Conservation (phyloP, 1,140 invertebrate genomes). For the Chrysomallon squamiferum region DNA sequence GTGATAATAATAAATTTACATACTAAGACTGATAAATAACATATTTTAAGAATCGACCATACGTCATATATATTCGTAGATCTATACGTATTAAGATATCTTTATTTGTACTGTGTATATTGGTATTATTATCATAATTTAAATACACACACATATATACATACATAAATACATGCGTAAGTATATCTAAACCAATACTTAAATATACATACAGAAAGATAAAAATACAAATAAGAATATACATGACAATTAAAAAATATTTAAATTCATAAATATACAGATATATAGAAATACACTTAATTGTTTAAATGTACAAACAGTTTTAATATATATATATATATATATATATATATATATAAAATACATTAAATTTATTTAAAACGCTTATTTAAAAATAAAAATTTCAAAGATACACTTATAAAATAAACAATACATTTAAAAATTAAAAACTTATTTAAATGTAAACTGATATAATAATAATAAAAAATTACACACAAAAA, state of each 20-base stretch:
- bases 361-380: too few relatives aligned
- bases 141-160: neutral
- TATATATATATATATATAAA: neutral
- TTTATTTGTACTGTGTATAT: neutral
- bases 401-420: too few relatives aligned
- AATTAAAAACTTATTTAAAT: too few relatives aligned
- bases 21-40: too few relatives aligned
- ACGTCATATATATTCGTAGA: neutral
- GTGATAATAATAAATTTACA: too few relatives aligned
- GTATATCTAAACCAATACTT: neutral
- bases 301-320: neutral
- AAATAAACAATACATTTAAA: too few relatives aligned
- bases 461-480: too few relatives aligned
- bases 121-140: too few relatives aligned
- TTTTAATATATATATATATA: neutral
- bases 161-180: neutral
- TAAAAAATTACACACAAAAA: too few relatives aligned
- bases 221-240: neutral
- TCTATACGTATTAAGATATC: constrained; percentile 1
- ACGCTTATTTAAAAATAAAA: too few relatives aligned
- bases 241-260: neutral
- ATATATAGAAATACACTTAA: neutral
- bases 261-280: neutral
- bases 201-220: neutral
- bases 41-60: too few relatives aligned